A percentile compares a stretch with the other conserved stretches of the same genome.
Evolutionary conservation across 2,888 invertebrate species (phyloP).

Genomic region (Seira musarum): DNA sequence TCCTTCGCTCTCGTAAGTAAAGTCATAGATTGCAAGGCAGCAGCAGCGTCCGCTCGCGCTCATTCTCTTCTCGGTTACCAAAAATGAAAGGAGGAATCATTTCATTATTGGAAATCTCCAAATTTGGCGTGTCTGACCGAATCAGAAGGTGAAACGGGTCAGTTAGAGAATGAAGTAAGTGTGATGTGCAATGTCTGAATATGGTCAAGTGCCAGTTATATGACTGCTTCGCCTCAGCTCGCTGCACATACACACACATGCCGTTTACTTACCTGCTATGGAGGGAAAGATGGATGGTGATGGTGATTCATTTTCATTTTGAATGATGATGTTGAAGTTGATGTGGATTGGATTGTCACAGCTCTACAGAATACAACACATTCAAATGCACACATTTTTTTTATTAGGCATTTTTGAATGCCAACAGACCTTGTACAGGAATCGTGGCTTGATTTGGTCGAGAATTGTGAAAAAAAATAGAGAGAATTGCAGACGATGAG

Average conservation of each 20-base stretch:
- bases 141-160: constrained; percentile 60
- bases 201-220: constrained; percentile 56
- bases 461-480: too few species aligned
- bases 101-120: constrained; percentile 58
- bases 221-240: too few species aligned
- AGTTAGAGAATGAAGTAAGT: too few species aligned
- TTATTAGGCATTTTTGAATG: constrained; percentile 2
- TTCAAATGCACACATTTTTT: background rate
- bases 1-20: background rate
- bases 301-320: too few species aligned
- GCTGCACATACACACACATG: too few species aligned
- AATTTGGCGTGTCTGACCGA: constrained; percentile 60
- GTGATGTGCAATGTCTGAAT: constrained; percentile 53
- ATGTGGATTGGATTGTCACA: constrained; percentile 49
- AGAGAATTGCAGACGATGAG: too few species aligned
- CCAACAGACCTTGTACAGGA: constrained; percentile 54
- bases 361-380: background rate
- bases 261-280: too few species aligned
- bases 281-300: too few species aligned
- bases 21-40: background rate
- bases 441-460: constrained; percentile 56
- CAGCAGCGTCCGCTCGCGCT: background rate
- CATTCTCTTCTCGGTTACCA: constrained; percentile 20
- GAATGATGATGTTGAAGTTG: constrained; percentile 16
- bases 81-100: constrained; percentile 50